Percentiles rank a stretch among this genome's conserved stretches.
These are phyloP conservation scores for Ptiloglossa arizonensis DNA, from an alignment of 1,140 invertebrate genomes.

Conservation along the genomic window DNA sequence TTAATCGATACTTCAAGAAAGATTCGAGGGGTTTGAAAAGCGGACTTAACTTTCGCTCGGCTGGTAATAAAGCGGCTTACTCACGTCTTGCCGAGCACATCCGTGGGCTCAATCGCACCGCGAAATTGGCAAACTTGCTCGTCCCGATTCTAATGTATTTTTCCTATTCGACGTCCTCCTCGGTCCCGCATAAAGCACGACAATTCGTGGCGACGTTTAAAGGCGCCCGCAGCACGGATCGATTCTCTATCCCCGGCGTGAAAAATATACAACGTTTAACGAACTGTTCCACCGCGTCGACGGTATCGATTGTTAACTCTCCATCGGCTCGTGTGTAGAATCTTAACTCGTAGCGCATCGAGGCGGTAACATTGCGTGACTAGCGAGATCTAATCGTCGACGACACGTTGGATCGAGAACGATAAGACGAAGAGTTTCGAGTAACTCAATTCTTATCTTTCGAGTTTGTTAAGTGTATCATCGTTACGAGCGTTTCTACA, in stretches of 20 bases:
- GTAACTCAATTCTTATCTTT: not conserved
- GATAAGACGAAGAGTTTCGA: not conserved
- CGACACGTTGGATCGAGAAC: not conserved
- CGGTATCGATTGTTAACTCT: not conserved
- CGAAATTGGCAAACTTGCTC: slow-evolving; percentile 56
- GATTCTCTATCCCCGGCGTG: too few species aligned
- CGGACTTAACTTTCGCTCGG: slow-evolving; percentile 50
- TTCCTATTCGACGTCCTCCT: slow-evolving; percentile 19
- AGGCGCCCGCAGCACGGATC: not conserved
- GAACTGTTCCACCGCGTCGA: not conserved
- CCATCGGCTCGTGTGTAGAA: not conserved
- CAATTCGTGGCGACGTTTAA: not conserved
- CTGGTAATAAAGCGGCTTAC: slow-evolving; percentile 61
- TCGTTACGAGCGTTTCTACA: not conserved
- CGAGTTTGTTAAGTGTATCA: not conserved
- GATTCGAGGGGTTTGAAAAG: slow-evolving; percentile 51
- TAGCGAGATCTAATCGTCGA: not conserved
- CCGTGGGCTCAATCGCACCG: slow-evolving; percentile 47
- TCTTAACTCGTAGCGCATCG: too few species aligned
- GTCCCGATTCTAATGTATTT: slow-evolving; percentile 10
- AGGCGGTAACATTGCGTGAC: not conserved
- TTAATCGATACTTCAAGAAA: slow-evolving; percentile 54
- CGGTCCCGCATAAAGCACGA: not conserved
- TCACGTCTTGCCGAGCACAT: slow-evolving; percentile 49
- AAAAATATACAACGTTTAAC: not conserved